phyloP scores from a whole-genome alignment of 1,140 invertebrate genomes.

The Pseudomyrmex flavicornis region DNA sequence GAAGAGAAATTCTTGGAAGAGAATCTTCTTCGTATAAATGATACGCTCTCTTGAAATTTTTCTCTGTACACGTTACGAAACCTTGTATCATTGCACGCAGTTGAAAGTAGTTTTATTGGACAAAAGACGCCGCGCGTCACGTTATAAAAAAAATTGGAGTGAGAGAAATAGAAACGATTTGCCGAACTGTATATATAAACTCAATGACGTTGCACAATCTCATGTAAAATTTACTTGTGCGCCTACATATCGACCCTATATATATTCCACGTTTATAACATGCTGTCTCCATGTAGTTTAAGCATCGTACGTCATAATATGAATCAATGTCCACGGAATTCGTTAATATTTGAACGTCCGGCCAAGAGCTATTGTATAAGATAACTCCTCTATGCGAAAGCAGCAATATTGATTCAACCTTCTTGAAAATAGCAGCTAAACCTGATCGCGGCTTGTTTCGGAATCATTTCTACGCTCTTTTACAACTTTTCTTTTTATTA shows the following conservation, averaged over 20 bases:
- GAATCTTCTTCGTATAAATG: too few species aligned
- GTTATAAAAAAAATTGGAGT: not conserved
- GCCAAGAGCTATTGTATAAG: conserved; percentile 37
- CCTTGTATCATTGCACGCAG: too few species aligned
- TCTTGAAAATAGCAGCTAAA: conserved; percentile 53
- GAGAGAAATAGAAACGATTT: conserved; percentile 13
- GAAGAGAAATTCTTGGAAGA: not conserved
- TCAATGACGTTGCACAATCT: conserved; percentile 46
- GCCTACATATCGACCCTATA: conserved; percentile 41
- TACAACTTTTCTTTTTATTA: not conserved
- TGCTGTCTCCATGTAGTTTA: conserved; percentile 40
- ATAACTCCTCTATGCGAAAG: conserved; percentile 43
- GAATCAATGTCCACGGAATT: conserved; percentile 40
- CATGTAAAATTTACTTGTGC: conserved; percentile 43
- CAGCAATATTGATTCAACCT: conserved; percentile 52
- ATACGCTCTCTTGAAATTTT: too few species aligned
- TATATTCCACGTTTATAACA: conserved; percentile 36
- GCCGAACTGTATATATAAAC: conserved; percentile 28
- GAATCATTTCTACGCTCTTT: not conserved
- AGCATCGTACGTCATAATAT: conserved; percentile 56
- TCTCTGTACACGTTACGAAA: too few species aligned
- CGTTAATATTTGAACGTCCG: conserved; percentile 25
- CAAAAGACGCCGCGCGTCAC: too few species aligned
- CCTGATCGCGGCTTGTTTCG: conserved; percentile 26
- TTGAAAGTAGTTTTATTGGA: too few species aligned